A percentile compares a stretch with the other conserved stretches of the same genome.
phyloP scores from a whole-genome alignment of 2,888 invertebrate genomes.

The Hyalella azteca region DNA sequence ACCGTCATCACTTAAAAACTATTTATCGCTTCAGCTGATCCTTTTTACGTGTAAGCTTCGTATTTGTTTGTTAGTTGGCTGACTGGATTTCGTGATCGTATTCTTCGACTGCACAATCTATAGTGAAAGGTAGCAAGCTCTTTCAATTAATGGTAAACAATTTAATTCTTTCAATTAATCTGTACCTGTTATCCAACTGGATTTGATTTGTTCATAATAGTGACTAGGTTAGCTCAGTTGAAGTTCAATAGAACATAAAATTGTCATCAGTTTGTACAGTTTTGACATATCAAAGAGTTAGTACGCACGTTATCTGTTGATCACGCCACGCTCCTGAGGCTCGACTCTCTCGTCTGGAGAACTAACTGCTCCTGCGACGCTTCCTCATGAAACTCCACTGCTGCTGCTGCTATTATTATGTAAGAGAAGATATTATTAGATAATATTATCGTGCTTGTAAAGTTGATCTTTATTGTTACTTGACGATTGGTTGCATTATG shows the following conservation, averaged over 20 bases:
- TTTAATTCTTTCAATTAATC: too few species aligned
- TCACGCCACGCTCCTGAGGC: too few species aligned
- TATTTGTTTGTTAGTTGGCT: background rate
- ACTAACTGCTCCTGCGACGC: background rate
- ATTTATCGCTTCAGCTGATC: background rate
- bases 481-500: background rate
- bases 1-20: background rate
- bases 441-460: slow-evolving; percentile 7
- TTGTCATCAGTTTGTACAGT: too few species aligned
- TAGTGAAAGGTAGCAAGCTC: too few species aligned
- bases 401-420: background rate
- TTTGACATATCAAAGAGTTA: too few species aligned
- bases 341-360: background rate
- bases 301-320: too few species aligned
- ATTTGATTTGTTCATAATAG: too few species aligned
- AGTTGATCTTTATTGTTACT: slow-evolving; percentile 27
- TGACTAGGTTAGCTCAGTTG: too few species aligned
- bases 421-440: slow-evolving; percentile 1
- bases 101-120: too few species aligned
- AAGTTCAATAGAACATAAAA: too few species aligned
- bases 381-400: slow-evolving; percentile 5
- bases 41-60: background rate
- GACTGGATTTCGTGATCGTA: background rate
- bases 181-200: too few species aligned
- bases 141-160: too few species aligned